Conservation (phyloP, 2,797 vertebrate genomes). For the Pogoniulus pusillus region DNA sequence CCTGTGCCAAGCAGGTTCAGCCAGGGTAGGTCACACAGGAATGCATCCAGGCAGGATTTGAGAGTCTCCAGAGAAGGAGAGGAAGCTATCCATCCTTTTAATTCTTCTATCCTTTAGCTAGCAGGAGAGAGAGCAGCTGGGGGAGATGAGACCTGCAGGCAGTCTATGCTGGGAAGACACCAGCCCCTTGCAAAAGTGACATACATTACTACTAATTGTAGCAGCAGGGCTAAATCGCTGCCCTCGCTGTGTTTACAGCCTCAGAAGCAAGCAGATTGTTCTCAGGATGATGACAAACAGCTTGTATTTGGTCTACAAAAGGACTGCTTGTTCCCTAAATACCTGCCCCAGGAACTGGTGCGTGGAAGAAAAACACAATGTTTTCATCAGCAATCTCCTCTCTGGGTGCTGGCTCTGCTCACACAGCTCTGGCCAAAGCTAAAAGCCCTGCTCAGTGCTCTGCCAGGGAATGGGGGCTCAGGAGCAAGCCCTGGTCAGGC, state of each 20-base stretch:
- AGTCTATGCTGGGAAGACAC: not conserved
- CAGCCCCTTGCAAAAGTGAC: conserved; percentile 49
- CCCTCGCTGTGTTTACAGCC: conserved; percentile 67
- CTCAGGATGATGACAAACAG: conserved; percentile 72
- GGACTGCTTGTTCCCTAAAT: conserved; percentile 69
- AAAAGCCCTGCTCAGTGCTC: not conserved
- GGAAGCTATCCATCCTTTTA: no score
- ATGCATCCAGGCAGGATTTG: no score
- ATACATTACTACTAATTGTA: conserved; percentile 73
- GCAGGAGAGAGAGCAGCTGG: not conserved
- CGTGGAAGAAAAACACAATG: conserved; percentile 7
- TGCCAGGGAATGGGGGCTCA: not conserved
- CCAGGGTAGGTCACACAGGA: no score
- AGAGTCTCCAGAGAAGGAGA: no score
- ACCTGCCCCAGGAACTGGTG: conserved; percentile 9
- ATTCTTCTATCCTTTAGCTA: not conserved
- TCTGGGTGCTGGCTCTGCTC: not conserved
- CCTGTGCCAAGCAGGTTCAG: no score
- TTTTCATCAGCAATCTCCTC: not conserved
- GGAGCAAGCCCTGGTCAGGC: not conserved
- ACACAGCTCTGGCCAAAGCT: not conserved
- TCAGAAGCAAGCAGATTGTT: conserved; percentile 76
- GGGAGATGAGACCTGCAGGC: not conserved
- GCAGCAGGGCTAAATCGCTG: conserved; percentile 40
- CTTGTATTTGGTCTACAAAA: conserved; percentile 77